Evolutionary conservation across 1,140 invertebrate genomes (phyloP).

Genomic region (Vanessa tameamea): DNA sequence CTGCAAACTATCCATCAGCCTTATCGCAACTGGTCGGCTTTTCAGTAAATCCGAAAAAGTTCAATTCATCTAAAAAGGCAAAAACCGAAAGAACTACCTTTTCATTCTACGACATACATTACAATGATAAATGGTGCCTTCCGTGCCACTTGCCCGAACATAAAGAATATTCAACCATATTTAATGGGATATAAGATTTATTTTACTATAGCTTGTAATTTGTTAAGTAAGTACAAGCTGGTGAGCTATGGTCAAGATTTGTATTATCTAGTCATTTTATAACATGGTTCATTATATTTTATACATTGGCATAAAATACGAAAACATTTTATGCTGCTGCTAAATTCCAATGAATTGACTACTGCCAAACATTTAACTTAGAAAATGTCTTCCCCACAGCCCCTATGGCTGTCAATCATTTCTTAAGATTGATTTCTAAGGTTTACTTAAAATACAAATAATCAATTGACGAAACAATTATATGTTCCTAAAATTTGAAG

Average conservation of each 20-base stretch:
- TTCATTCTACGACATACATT: conserved; percentile 33
- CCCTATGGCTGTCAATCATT: too few species aligned
- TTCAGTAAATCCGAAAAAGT: conserved; percentile 17
- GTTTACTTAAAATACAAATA: too few species aligned
- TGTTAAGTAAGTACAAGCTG: background rate
- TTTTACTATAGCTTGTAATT: background rate
- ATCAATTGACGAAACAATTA: too few species aligned
- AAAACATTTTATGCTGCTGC: too few species aligned
- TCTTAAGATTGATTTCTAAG: too few species aligned
- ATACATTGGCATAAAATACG: too few species aligned
- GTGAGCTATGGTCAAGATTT: background rate
- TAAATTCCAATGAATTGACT: too few species aligned
- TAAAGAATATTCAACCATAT: conserved; percentile 4
- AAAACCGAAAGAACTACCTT: conserved; percentile 32
- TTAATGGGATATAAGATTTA: background rate
- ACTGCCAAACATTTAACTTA: too few species aligned
- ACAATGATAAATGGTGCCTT: conserved; percentile 32
- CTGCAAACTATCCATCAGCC: conserved; percentile 32
- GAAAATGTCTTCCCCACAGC: too few species aligned
- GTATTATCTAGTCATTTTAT: background rate
- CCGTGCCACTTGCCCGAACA: background rate
- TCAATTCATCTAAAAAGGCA: conserved; percentile 35
- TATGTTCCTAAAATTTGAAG: too few species aligned
- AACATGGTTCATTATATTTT: too few species aligned
- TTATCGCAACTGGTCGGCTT: conserved; percentile 25